phyloP scores from a whole-genome alignment of 2,888 invertebrate genomes.

The Chirona hameri region DNA sequence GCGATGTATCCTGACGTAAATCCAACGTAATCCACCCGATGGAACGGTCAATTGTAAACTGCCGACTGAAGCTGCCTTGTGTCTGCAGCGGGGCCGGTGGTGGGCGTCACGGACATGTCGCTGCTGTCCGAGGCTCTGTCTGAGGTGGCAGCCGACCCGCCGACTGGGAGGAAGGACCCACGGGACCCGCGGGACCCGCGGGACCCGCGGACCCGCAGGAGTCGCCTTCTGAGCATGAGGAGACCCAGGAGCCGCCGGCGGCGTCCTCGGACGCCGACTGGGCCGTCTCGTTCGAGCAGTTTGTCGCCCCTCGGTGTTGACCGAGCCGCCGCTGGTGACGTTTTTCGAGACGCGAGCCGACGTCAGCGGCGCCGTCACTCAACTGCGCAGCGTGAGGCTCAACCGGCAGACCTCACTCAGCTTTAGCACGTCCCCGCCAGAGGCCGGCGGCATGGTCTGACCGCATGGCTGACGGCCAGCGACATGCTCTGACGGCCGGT shows the following conservation, averaged over 20 bases:
- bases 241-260: slow-evolving; percentile 2
- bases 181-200: neutral
- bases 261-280: slow-evolving; percentile 53
- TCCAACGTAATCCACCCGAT: too few species aligned
- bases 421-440: neutral
- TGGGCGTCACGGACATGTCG: slow-evolving; percentile 2
- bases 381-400: slow-evolving; percentile 34
- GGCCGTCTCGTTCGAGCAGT: slow-evolving; percentile 83
- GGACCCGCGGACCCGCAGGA: neutral
- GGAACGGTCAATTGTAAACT: too few species aligned
- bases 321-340: slow-evolving; percentile 65
- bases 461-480: neutral
- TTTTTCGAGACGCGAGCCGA: slow-evolving; percentile 62
- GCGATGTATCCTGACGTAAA: too few species aligned
- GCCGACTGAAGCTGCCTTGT: too few species aligned
- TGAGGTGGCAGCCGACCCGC: neutral
- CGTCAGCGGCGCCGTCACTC: slow-evolving; percentile 49
- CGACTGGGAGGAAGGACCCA: neutral
- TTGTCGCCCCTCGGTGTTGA: slow-evolving; percentile 74
- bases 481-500: neutral
- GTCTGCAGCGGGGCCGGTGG: neutral
- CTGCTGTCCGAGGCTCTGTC: neutral
- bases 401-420: neutral
- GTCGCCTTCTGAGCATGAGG: neutral
- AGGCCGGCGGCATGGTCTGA: neutral